Evolutionary conservation across 2,797 vertebrate genomes (phyloP).

Genomic region (Sarcophilus harrisii): DNA sequence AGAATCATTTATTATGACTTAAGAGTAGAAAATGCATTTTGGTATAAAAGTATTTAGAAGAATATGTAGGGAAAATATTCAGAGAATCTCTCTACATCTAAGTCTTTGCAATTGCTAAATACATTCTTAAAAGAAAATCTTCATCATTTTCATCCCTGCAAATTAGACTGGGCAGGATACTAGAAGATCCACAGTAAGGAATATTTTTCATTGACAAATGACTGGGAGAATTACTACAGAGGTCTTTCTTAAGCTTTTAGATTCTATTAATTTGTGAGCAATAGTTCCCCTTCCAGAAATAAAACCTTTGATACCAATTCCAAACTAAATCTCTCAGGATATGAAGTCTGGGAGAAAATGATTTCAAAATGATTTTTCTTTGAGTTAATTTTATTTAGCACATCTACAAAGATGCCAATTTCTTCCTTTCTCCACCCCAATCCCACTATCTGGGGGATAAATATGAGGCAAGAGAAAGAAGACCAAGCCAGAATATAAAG

Average conservation of each 20-base stretch:
- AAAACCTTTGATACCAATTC: conserved; percentile 63
- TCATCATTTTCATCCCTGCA: conserved; percentile 53
- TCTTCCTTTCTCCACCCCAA: background rate
- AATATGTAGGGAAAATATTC: background rate
- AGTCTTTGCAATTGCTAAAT: conserved; percentile 23
- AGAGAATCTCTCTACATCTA: background rate
- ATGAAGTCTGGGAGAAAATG: conserved; percentile 72
- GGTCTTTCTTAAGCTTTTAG: conserved; percentile 32
- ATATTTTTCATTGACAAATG: conserved; percentile 62
- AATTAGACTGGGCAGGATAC: conserved; percentile 58
- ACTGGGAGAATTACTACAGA: conserved; percentile 49
- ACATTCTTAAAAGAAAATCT: conserved; percentile 48
- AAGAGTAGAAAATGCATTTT: conserved; percentile 1
- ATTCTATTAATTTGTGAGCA: conserved; percentile 68
- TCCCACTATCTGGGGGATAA: conserved; percentile 38
- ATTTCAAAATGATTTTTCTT: conserved; percentile 79
- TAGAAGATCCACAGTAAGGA: conserved; percentile 54
- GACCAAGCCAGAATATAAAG: conserved; percentile 33
- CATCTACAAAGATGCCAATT: conserved; percentile 70
- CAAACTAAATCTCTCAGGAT: conserved; percentile 69
- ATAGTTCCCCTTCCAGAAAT: conserved; percentile 61
- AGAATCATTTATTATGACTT: conserved; percentile 36
- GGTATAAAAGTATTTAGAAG: background rate
- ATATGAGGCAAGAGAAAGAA: conserved; percentile 70
- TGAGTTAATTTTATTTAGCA: conserved; percentile 71